Evolutionary conservation across 2,113 vertebrate genomes (phyloP).

Genomic region (Odocoileus hemionus): DNA sequence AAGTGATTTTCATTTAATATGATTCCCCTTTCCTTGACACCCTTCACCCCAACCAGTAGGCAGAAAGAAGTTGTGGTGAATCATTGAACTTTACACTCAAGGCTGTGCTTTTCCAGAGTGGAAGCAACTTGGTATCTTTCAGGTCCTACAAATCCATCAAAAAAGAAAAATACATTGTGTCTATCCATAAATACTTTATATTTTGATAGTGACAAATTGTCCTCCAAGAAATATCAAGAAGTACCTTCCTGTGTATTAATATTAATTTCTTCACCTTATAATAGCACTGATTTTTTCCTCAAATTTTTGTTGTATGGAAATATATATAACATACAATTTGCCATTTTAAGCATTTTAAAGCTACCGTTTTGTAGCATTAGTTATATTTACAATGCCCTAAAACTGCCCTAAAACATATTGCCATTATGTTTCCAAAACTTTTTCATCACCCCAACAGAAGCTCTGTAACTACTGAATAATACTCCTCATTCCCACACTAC

Average conservation of each 20-base stretch:
- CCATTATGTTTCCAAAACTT: neutral
- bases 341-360: neutral
- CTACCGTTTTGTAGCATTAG: neutral
- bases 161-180: neutral
- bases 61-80: neutral
- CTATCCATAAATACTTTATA: neutral
- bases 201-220: neutral
- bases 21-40: neutral
- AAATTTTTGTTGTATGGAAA: neutral
- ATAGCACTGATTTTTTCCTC: neutral
- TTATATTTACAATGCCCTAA: neutral
- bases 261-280: neutral
- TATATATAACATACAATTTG: neutral
- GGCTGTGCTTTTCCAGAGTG: neutral
- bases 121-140: neutral
- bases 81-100: neutral
- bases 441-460: neutral
- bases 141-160: neutral
- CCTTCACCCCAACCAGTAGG: neutral
- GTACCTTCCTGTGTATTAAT: neutral
- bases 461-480: neutral
- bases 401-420: neutral
- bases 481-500: neutral
- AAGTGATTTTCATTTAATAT: neutral
- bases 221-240: neutral